phyloP scores from a whole-genome alignment of 1,140 invertebrate species.

The Coenobita brevimanus region DNA sequence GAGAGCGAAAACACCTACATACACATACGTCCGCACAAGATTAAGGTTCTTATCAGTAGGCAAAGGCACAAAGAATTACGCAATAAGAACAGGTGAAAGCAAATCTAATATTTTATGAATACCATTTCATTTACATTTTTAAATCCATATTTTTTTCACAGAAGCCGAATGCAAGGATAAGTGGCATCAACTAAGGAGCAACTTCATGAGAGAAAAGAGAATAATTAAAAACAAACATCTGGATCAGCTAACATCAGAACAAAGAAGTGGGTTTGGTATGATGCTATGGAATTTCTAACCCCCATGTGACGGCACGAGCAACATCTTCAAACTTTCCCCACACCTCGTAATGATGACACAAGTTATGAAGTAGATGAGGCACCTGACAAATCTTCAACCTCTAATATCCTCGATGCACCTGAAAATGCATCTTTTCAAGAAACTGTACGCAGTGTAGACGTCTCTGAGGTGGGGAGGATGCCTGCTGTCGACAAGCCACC shows the following conservation, averaged over 20 bases:
- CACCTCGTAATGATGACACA: conserved; percentile 17
- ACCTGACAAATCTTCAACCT: conserved; percentile 33
- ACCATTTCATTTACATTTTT: neutral
- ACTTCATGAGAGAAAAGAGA: too few relatives aligned
- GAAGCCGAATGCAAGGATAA: conserved; percentile 32
- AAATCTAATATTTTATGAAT: conserved; percentile 7
- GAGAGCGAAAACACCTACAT: too few relatives aligned
- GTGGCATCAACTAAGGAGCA: conserved; percentile 16
- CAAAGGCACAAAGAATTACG: neutral
- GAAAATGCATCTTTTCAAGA: conserved; percentile 25
- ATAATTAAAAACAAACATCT: too few relatives aligned
- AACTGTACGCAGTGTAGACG: neutral
- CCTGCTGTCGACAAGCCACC: conserved; percentile 1
- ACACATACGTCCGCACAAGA: neutral
- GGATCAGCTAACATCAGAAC: too few relatives aligned
- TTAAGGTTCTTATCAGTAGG: neutral
- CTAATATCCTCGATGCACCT: neutral
- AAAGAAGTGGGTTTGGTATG: too few relatives aligned
- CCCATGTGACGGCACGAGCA: too few relatives aligned
- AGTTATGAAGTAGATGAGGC: conserved; percentile 24
- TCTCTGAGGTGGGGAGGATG: neutral
- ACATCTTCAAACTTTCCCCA: conserved; percentile 18
- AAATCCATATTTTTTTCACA: conserved; percentile 19
- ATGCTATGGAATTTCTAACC: too few relatives aligned
- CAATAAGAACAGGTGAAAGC: neutral